Base-by-base conservation (phyloP, 2,113 vertebrate species). In the Siphamia tubifer region DNA sequence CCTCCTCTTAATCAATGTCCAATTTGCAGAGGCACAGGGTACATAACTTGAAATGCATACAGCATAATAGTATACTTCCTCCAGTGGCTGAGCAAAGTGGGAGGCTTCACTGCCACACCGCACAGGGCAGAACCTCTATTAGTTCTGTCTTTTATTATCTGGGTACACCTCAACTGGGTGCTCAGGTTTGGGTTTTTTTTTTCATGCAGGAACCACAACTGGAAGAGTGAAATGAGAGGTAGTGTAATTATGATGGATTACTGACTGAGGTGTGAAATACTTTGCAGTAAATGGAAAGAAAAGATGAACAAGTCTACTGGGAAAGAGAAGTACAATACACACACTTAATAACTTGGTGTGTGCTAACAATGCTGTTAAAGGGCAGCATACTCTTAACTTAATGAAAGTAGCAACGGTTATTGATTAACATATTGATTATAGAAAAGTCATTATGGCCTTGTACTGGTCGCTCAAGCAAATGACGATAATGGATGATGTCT, bases 1-100 rank as follows among this genome's bases (percentile, higher is more conserved):
- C 24, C 51, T 61, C 43, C 55, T 69, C 62, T 89, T 86, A 79
- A 89, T 88, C 81, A 84, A 82, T 74, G 77, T 79, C 77, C 62
- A 76, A 77, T 84, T 87, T 81, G 43, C 42, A 62, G 48, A 74
- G 39, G 63, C 58, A 69, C 43, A 45, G 51, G 40, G 36, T 56
- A 38, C 36, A 27, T 34, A 63, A 80, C 38, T 69, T 68, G 35
- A 60, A 68, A 58, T 76, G 51, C 69, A 70, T n/a, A 34, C 10
- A 11, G 49, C 35, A 20, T 21, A 68, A 68, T 28, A 64, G 47
- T 45, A 65, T 36, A 67, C 47, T 49, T 56, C 16, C 30, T 54
- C 31, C 4, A 31, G 35, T 38, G 61, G n/a, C n/a, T n/a, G n/a
- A n/a, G n/a, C 17, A 53, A 30, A 70, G 38, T 43, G 27, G 39